Percentiles rank a stretch among this genome's conserved stretches.
Conservation (phyloP, 2,113 vertebrate genomes). For the Sinocyclocheilus maitianheensis region DNA sequence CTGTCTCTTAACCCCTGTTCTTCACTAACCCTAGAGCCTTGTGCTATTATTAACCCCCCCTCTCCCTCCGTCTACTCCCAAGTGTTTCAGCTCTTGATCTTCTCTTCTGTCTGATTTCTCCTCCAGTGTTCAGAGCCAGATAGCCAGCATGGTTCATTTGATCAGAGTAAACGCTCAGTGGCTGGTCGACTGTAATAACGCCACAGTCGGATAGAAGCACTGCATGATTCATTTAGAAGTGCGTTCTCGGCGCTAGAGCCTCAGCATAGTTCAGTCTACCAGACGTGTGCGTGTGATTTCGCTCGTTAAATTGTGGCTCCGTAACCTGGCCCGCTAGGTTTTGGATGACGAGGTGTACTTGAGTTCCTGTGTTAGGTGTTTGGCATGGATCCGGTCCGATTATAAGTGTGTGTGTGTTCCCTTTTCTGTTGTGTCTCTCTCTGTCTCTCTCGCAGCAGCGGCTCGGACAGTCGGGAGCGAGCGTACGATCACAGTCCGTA, state of each 20-base stretch:
- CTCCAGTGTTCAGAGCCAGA: neutral
- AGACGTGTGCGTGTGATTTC: neutral
- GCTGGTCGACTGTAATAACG: no score
- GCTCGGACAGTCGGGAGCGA: slow-evolving; percentile 95
- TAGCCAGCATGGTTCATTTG: slow-evolving; percentile 9
- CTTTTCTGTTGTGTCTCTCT: slow-evolving; percentile 68
- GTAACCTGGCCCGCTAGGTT: neutral
- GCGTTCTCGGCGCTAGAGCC: neutral
- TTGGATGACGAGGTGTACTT: neutral
- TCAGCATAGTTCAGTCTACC: neutral
- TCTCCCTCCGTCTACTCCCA: neutral
- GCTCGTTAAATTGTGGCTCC: neutral
- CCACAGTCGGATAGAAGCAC: neutral
- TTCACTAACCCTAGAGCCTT: slow-evolving; percentile 87
- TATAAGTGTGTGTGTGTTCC: slow-evolving; percentile 55
- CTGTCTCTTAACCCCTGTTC: slow-evolving; percentile 65
- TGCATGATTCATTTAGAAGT: slow-evolving; percentile 19
- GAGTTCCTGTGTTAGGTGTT: neutral
- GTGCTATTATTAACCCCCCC: slow-evolving; percentile 67
- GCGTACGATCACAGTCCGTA: slow-evolving; percentile 99
- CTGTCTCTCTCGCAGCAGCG: slow-evolving; percentile 82
- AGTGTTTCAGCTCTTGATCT: slow-evolving; percentile 41
- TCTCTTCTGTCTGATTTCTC: slow-evolving; percentile 53
- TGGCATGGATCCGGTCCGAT: neutral
- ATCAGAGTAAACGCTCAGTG: neutral